Evolutionary conservation across 2,113 vertebrate species (phyloP).

Genomic region (Ploceus nigricollis): DNA sequence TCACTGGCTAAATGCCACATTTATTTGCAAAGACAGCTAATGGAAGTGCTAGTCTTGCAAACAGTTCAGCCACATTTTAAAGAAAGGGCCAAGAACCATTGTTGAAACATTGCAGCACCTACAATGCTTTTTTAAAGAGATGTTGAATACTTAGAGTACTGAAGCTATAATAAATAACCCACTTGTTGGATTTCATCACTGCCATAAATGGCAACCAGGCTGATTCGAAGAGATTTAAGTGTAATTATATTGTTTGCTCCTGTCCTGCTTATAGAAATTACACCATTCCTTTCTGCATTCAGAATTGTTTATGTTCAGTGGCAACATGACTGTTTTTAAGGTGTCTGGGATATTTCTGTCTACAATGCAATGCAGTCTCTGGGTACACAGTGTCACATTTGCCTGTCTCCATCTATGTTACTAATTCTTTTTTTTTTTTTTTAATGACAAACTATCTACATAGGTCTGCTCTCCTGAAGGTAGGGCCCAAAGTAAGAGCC

Average conservation of each 20-base stretch:
- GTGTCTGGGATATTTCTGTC: background rate
- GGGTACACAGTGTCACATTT: background rate
- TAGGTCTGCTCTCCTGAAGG: background rate
- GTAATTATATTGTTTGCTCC: background rate
- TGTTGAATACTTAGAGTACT: background rate
- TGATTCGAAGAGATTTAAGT: background rate
- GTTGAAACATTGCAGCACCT: background rate
- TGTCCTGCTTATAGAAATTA: background rate
- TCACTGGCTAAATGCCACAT: background rate
- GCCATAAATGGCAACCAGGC: background rate
- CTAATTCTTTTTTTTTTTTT: background rate
- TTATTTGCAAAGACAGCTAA: background rate
- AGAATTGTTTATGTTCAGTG: background rate
- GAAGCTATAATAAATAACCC: background rate
- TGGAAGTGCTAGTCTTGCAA: background rate
- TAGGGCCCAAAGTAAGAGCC: background rate
- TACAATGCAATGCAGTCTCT: background rate
- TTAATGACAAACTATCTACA: background rate
- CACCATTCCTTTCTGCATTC: background rate
- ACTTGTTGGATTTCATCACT: background rate
- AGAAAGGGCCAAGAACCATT: rapidly evolving
- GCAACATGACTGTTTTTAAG: background rate
- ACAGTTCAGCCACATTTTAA: background rate
- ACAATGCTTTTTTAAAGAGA: background rate
- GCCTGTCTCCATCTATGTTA: background rate